These are phyloP conservation scores for Achatina immaculata DNA, from an alignment of 1,140 invertebrate species.

Conservation along the genomic window DNA sequence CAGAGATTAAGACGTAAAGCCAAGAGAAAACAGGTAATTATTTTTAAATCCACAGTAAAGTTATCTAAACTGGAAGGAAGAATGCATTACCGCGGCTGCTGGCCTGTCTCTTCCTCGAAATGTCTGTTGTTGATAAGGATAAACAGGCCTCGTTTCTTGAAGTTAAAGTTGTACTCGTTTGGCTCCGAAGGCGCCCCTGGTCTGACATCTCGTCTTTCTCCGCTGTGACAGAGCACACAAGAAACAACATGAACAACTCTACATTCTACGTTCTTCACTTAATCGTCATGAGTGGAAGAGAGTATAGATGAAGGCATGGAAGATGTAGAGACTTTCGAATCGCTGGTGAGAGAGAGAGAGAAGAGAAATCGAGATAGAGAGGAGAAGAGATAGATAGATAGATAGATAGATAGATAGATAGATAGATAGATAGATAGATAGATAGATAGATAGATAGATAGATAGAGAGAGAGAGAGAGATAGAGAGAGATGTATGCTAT, in stretches of 20 bases:
- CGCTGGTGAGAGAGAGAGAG: not conserved
- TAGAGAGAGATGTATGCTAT: too few relatives aligned
- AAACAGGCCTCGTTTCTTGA: conserved; percentile 84
- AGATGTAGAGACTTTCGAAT: not conserved
- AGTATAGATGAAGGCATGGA: not conserved
- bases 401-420: too few relatives aligned
- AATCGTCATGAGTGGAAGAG: not conserved
- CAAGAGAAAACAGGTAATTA: too few relatives aligned
- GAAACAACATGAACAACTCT: conserved; percentile 31
- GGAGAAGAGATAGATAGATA: not conserved
- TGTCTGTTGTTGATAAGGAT: conserved; percentile 92
- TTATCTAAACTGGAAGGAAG: too few relatives aligned
- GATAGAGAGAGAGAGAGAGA: not conserved
- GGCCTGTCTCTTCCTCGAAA: conserved; percentile 59
- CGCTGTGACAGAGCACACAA: conserved; percentile 60
- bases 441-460: not conserved
- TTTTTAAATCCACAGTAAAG: too few relatives aligned
- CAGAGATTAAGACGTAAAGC: too few relatives aligned
- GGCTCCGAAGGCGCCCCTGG: conserved; percentile 65
- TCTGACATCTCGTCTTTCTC: conserved; percentile 55
- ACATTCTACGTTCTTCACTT: not conserved
- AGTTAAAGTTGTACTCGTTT: conserved; percentile 79
- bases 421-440: not conserved
- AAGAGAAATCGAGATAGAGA: not conserved
- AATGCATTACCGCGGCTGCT: conserved; percentile 7